Conservation (phyloP, 1,140 invertebrate species). For the Drosophila mayri region DNA sequence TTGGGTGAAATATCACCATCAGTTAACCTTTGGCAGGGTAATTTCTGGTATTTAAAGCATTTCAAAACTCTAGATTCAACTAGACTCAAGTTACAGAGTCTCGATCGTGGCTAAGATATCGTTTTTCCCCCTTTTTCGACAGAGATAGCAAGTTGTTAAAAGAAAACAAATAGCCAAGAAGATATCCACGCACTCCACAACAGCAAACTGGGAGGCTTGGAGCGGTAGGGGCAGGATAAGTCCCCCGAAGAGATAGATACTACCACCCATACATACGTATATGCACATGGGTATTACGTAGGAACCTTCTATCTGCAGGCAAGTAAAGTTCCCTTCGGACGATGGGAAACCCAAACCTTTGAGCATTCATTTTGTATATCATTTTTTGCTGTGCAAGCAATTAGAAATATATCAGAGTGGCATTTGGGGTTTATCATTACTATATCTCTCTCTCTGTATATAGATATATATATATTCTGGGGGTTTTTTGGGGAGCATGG, state of each 20-base stretch:
- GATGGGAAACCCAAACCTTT: slow-evolving; percentile 4
- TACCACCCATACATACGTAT: no score
- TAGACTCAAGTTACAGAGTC: neutral
- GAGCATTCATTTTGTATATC: neutral
- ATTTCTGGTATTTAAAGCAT: neutral
- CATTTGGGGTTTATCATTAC: slow-evolving; percentile 26
- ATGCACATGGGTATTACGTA: slow-evolving; percentile 17
- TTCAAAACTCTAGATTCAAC: neutral
- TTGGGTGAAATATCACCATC: neutral
- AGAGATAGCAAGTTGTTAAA: slow-evolving; percentile 72
- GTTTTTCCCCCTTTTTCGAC: slow-evolving; percentile 17
- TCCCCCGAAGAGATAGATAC: neutral
- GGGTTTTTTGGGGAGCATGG: slow-evolving; percentile 9
- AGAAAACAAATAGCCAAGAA: slow-evolving; percentile 65
- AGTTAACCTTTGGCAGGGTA: no score
- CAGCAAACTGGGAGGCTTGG: slow-evolving; percentile 15
- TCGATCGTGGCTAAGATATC: slow-evolving; percentile 1
- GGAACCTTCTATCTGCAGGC: neutral
- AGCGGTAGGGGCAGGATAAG: slow-evolving; percentile 27
- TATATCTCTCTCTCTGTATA: neutral
- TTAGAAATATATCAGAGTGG: slow-evolving; percentile 15
- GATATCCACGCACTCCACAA: slow-evolving; percentile 40
- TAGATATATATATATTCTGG: slow-evolving; percentile 4
- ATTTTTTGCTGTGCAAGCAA: slow-evolving; percentile 30
- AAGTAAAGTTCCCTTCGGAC: slow-evolving; percentile 1